A percentile compares a stretch with the other conserved stretches of the same genome.
Evolutionary conservation across 2,797 vertebrate genomes (phyloP).

Genomic region (Dallia pectoralis): DNA sequence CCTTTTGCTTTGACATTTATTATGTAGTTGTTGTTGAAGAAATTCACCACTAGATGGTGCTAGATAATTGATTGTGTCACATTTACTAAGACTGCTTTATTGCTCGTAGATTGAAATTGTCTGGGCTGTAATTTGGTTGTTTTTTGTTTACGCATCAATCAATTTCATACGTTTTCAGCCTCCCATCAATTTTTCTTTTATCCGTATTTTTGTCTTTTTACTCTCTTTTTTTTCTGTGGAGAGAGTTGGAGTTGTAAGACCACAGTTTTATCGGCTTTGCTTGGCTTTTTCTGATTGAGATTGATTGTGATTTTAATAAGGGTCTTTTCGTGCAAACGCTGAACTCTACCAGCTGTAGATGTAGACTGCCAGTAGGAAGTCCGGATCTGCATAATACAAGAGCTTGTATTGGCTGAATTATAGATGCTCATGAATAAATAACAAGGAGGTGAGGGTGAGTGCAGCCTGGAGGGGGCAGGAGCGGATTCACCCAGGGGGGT

Average conservation of each 20-base stretch:
- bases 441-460: neutral
- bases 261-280: neutral
- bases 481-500: neutral
- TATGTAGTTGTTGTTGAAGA: neutral
- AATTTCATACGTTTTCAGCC: neutral
- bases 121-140: neutral
- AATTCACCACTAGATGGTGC: conserved; percentile 9
- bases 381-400: neutral
- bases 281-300: neutral
- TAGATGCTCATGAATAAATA: neutral
- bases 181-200: neutral
- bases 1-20: neutral
- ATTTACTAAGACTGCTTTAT: neutral
- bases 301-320: neutral
- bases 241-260: no score
- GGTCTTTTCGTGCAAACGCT: neutral
- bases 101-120: no score
- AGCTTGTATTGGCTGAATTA: conserved; percentile 2
- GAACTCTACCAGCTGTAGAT: neutral
- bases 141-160: neutral
- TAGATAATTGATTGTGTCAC: neutral
- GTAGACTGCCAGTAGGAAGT: neutral
- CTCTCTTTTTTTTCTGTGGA: no score
- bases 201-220: no score
- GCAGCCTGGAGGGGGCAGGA: neutral